Evolutionary conservation across 2,797 vertebrate species (phyloP).

Genomic region (Cyclura pinguis): DNA sequence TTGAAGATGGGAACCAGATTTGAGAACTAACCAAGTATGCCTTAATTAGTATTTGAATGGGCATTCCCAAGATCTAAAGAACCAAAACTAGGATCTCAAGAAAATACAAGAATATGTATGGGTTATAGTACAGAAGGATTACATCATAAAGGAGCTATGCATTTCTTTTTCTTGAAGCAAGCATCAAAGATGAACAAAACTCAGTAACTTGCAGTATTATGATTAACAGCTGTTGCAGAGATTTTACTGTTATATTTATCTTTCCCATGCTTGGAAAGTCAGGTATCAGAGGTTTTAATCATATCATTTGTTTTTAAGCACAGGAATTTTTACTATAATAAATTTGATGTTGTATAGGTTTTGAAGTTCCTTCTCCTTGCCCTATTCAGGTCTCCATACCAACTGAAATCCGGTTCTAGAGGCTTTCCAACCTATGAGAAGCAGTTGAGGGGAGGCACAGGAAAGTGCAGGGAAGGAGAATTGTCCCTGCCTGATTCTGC

Average conservation of each 20-base stretch:
- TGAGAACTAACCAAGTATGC: not conserved
- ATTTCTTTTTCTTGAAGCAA: not conserved
- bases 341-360: not conserved
- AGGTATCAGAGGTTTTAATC: not conserved
- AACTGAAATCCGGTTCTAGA: no score
- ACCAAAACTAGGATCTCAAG: not conserved
- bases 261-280: not conserved
- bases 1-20: not conserved
- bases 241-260: slow-evolving; percentile 4
- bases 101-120: not conserved
- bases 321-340: not conserved
- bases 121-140: not conserved
- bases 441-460: no score
- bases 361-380: not conserved
- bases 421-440: no score
- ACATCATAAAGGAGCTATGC: not conserved
- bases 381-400: no score
- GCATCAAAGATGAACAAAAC: not conserved
- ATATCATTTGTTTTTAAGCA: not conserved
- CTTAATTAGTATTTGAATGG: not conserved
- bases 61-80: not conserved
- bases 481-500: no score
- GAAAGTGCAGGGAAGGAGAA: no score
- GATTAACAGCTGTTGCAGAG: not conserved
- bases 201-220: not conserved